These are phyloP conservation scores for Mormyrops boulengeri DNA, from an alignment of 2,797 vertebrate genomes.

Conservation along the genomic window DNA sequence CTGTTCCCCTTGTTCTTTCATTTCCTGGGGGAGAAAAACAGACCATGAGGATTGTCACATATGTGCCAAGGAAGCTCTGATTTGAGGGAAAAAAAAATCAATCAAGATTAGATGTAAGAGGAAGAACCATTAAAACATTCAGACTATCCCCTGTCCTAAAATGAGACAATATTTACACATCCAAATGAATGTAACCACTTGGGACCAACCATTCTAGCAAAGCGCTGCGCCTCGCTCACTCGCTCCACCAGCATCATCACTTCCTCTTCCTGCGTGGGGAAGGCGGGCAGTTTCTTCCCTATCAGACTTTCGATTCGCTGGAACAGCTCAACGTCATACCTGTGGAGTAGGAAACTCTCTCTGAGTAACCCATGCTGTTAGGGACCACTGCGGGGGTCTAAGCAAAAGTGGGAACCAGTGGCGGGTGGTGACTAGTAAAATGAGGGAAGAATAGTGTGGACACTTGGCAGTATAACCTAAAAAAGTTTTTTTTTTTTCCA, in stretches of 20 bases:
- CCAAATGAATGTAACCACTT: not conserved
- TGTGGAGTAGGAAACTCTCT: slow-evolving; percentile 38
- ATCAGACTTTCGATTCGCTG: slow-evolving; percentile 91
- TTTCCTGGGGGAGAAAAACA: slow-evolving; percentile 63
- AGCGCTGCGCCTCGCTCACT: slow-evolving; percentile 88
- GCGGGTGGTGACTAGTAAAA: not conserved
- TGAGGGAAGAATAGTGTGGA: not conserved
- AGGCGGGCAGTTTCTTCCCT: slow-evolving; percentile 90
- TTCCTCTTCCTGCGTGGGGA: slow-evolving; percentile 88
- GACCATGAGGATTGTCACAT: not conserved
- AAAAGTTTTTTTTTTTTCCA: not conserved
- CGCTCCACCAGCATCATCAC: slow-evolving; percentile 96
- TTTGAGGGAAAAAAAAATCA: not conserved
- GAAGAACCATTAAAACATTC: not conserved
- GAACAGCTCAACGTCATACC: slow-evolving; percentile 94
- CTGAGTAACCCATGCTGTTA: not conserved
- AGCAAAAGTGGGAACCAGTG: not conserved
- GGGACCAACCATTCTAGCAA: slow-evolving; percentile 76
- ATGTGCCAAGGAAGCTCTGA: not conserved
- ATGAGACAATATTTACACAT: not conserved
- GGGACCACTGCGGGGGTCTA: not conserved
- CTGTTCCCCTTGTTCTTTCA: slow-evolving; percentile 85
- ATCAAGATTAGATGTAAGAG: not conserved
- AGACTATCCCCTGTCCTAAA: not conserved
- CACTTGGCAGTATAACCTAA: not conserved